Evolutionary conservation across 1,140 invertebrate genomes (phyloP).

Genomic region (Diachasmimorpha longicaudata): DNA sequence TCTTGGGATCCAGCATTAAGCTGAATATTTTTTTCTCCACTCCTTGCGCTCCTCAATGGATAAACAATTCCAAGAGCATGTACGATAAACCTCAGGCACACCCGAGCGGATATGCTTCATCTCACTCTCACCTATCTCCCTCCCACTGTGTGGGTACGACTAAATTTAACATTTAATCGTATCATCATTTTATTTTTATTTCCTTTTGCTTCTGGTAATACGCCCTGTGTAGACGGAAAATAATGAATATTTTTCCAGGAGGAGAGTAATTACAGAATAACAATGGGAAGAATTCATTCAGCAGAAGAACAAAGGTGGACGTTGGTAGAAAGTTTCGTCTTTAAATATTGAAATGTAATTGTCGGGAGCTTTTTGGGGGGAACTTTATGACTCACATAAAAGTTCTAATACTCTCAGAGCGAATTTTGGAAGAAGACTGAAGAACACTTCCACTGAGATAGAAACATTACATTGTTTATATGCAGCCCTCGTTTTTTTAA

Average conservation of each 20-base stretch:
- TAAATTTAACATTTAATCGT: constrained; percentile 5
- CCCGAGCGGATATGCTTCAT: background rate
- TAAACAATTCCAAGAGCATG: background rate
- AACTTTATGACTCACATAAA: no score
- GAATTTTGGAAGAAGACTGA: no score
- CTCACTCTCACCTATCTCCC: background rate
- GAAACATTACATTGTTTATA: no score
- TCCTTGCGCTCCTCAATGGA: background rate
- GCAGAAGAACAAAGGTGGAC: no score
- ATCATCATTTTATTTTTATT: background rate
- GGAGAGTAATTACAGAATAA: background rate
- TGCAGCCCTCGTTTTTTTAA: no score
- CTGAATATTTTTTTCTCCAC: background rate
- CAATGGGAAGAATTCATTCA: no score
- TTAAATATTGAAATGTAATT: no score
- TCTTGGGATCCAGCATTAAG: no score
- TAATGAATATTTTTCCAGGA: background rate
- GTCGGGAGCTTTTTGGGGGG: no score
- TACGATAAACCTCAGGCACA: background rate
- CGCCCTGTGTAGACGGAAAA: background rate
- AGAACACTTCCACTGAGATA: no score
- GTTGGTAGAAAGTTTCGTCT: no score
- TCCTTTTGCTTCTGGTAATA: background rate
- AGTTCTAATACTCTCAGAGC: no score
- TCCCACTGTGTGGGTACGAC: background rate